Percentiles rank a stretch among this genome's conserved stretches.
phyloP scores from a whole-genome alignment of 2,888 invertebrate species.

The Athalia cordata region DNA sequence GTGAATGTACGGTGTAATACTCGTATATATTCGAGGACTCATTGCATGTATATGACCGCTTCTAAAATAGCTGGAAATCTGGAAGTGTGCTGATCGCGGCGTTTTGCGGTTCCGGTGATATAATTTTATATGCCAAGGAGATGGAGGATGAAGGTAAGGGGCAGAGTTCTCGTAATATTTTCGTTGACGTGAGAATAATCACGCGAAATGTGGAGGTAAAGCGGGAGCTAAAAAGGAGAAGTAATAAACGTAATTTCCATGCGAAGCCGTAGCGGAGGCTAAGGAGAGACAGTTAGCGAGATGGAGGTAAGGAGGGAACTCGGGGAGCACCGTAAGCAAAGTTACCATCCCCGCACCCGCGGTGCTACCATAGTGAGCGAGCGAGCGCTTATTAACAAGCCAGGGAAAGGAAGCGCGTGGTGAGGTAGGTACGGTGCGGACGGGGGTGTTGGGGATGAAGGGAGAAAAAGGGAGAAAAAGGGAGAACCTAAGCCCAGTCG shows the following conservation, averaged over 20 bases:
- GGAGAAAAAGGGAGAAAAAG: not conserved
- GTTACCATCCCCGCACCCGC: slow-evolving; percentile 21
- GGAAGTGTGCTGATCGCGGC: not conserved
- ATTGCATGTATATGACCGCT: slow-evolving; percentile 9
- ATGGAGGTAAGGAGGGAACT: slow-evolving; percentile 28
- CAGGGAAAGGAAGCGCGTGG: slow-evolving; percentile 17
- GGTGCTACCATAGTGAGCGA: slow-evolving; percentile 16
- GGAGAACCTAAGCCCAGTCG: slow-evolving; percentile 41
- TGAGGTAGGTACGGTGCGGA: not conserved
- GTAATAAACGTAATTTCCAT: slow-evolving; percentile 39
- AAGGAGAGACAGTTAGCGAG: slow-evolving; percentile 34
- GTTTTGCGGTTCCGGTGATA: not conserved
- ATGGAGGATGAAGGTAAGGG: not conserved
- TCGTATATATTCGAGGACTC: not conserved
- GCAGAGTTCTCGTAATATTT: slow-evolving; percentile 27
- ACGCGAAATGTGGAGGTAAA: not conserved
- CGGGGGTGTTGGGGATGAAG: not conserved
- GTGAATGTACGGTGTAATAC: not conserved
- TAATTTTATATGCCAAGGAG: slow-evolving; percentile 1
- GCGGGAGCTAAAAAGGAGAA: slow-evolving; percentile 17
- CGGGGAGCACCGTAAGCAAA: slow-evolving; percentile 37
- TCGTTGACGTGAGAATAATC: slow-evolving; percentile 27
- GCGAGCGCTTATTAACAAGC: slow-evolving; percentile 37
- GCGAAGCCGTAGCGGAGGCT: slow-evolving; percentile 28
- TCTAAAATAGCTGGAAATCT: not conserved